These are phyloP conservation scores for Eremobia ochroleuca DNA, from an alignment of 2,888 invertebrate species.

Conservation along the genomic window DNA sequence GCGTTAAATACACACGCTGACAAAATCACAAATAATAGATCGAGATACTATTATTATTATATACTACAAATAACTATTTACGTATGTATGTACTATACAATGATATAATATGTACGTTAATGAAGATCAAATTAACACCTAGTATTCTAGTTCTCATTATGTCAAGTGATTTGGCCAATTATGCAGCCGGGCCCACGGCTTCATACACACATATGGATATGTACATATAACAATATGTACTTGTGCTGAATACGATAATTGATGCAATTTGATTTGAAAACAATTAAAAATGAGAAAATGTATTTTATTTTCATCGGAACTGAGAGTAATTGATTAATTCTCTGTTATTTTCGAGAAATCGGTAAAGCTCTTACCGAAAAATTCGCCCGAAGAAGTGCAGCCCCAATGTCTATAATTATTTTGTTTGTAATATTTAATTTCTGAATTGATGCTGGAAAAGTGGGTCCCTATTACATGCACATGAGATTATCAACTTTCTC, in stretches of 20 bases:
- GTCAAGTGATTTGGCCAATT: conserved; percentile 51
- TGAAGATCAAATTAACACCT: conserved; percentile 47
- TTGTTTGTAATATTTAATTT: neutral
- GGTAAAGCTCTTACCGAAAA: neutral
- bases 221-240: neutral
- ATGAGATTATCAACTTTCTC: neutral
- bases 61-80: neutral
- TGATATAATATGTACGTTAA: conserved; percentile 9
- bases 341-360: neutral
- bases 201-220: neutral
- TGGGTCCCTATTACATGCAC: neutral
- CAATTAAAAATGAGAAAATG: neutral
- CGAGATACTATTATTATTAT: neutral
- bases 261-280: conserved; percentile 5
- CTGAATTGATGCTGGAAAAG: neutral
- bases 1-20: neutral
- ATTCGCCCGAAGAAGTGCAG: too few relatives aligned
- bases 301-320: neutral
- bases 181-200: neutral
- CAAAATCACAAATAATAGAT: neutral
- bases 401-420: neutral
- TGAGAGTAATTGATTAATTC: neutral
- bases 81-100: neutral
- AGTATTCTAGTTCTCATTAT: conserved; percentile 39
- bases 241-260: neutral